These are phyloP conservation scores for Scolopax rusticola DNA, from an alignment of 2,797 vertebrate genomes.

Conservation along the genomic window DNA sequence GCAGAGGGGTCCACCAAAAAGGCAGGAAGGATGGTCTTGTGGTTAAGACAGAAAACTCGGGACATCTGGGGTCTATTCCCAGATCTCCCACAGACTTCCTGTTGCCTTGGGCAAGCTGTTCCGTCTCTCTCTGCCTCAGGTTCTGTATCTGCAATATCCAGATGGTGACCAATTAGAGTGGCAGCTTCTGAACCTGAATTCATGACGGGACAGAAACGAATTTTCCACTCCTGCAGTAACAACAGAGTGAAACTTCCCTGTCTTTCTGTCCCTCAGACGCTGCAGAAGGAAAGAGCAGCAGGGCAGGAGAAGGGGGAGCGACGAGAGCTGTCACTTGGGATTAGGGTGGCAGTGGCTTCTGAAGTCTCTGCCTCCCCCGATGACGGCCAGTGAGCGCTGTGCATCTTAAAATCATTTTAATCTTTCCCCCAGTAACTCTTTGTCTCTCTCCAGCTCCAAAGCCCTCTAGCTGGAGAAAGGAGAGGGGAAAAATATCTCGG, in stretches of 20 bases:
- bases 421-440: slow-evolving; percentile 1
- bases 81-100: slow-evolving; percentile 69
- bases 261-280: background rate
- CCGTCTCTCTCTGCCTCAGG: slow-evolving; percentile 58
- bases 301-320: background rate
- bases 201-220: background rate
- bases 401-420: background rate
- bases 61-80: slow-evolving; percentile 69
- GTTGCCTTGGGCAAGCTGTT: slow-evolving; percentile 49
- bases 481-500: slow-evolving; percentile 42
- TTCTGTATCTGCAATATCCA: slow-evolving; percentile 22
- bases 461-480: slow-evolving; percentile 27
- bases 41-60: slow-evolving; percentile 53
- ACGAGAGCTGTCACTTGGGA: background rate
- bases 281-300: background rate
- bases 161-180: background rate
- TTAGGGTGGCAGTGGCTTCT: slow-evolving; percentile 6
- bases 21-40: slow-evolving; percentile 64
- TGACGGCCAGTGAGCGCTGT: rapidly evolving
- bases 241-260: background rate
- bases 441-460: slow-evolving; percentile 36
- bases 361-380: background rate
- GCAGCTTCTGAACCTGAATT: background rate
- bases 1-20: slow-evolving; percentile 58
- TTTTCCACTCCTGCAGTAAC: background rate